phyloP scores from a whole-genome alignment of 2,797 vertebrate species.

The Lagorchestes hirsutus region DNA sequence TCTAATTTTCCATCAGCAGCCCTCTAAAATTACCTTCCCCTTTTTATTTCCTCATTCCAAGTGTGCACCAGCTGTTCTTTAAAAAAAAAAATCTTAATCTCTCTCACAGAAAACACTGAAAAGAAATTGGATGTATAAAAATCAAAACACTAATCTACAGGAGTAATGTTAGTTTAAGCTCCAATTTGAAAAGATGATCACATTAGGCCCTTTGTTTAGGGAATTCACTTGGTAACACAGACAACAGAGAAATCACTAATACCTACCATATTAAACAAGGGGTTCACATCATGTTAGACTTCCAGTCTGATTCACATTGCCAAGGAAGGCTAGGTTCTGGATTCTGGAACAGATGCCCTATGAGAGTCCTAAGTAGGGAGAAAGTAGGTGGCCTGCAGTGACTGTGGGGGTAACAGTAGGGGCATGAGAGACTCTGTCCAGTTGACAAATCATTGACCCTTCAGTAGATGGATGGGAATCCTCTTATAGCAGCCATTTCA shows the following conservation, averaged over 20 bases:
- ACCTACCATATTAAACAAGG: conserved; percentile 4
- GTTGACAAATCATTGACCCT: not conserved
- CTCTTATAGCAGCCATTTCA: not conserved
- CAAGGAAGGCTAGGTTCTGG: conserved; percentile 13
- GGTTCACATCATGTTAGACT: not conserved
- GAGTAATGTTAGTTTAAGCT: conserved; percentile 48
- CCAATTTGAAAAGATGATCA: conserved; percentile 53
- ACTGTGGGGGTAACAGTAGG: too few species aligned
- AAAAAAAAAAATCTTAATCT: conserved; percentile 37
- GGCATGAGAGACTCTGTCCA: not conserved
- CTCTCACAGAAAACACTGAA: not conserved
- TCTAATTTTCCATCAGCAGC: not conserved
- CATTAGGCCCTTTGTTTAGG: conserved; percentile 42
- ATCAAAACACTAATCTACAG: conserved; percentile 19
- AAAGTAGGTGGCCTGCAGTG: not conserved
- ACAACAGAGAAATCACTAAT: conserved; percentile 39
- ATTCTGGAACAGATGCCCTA: not conserved
- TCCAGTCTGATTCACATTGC: not conserved
- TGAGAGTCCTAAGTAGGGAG: not conserved
- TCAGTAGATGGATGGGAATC: not conserved
- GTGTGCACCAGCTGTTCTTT: not conserved
- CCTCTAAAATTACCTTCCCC: not conserved
- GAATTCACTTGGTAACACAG: not conserved
- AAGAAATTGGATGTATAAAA: conserved; percentile 16
- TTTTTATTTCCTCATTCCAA: conserved; percentile 45